Evolutionary conservation across 2,888 invertebrate genomes (phyloP), one percentile per base, ranked within the genome.

Genomic region (Drosophila pseudotalamancana): DNA sequence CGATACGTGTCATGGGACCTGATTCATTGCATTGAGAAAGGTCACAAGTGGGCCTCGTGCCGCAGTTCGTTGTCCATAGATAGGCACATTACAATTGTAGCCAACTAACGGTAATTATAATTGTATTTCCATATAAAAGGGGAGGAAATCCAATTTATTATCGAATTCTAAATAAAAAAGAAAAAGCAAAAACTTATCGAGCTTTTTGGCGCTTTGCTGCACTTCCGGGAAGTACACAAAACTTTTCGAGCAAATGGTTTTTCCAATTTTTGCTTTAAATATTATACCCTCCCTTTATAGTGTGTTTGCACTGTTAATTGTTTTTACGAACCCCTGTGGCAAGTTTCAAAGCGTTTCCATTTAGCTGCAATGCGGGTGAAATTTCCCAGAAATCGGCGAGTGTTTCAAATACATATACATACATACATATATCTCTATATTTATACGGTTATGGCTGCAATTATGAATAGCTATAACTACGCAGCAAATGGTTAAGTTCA

Each of bases 11-110:
- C 64, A 68, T 66, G 46, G 21, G 14, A 19, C 29, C 21, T 71
- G 59, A 60, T 72, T 71, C 61, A 74, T 59, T 37, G 29, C 54
- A 51, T 72, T 72, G 73, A 49, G 72, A 49, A 72, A 72, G 82
- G 65, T 57, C 70, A 60, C 60, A n/a, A 16, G 8, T 27, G 14
- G 19, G 12, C 27, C 64, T 64, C 73, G 59, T 72, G 68, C 49
- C 25, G 5, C 25, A 11, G 23, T 16, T 21, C 12, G 14, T 29
- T 12, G 9, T 0, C 51, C 45, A 56, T 62, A 67, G 62, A 53
- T 67, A 68, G 68, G 62, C 60, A 53, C 54, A 37, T 29, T 2
- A 1, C 62, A 46, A 23, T 32, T 65, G 18, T 42, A 59, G 63
- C 53, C 61, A 61, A 39, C 39, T 42, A 73, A 61, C 72, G 63